Base-by-base conservation (phyloP, 1,140 invertebrate species). In the Mya arenaria region DNA sequence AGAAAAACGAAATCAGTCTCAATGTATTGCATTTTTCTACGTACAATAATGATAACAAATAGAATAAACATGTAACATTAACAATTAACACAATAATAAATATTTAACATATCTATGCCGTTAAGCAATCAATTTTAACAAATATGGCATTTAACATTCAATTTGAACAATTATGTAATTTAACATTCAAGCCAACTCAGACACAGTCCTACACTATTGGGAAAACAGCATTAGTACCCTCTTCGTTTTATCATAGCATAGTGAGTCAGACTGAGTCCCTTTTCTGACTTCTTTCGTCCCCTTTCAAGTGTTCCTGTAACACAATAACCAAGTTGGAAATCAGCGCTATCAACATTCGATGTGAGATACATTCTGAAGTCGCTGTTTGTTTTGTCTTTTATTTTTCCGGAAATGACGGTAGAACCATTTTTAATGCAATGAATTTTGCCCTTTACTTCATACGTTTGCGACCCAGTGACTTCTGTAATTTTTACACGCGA, bases 291-390 rank as follows among this genome's bases (percentile, higher is more conserved):
- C 55, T 86, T 87, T 44, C 88, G 95, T 65, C 96, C 96, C n/a
- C 96, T 94, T 90, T 97, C 96, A 84, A 97, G 92, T 8, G 96
- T 96, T 15, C 96, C 96, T 0, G 96, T 97, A 94, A 97, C 96
- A 87, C 96, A 96, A 93, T 97, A 97, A 39, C 96, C 96, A 95
- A 96, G 96, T 91, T 97, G 96, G 94, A 97, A 97, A 92, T 97
- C 96, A 44, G 96, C 95, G 87, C 95, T 95, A 56, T 95, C 95
- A 65, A 97, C 95, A 90, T 96, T 95, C 73, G 96, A 96, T 48
- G 96, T 96, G 88, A 97, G 94, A 91, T 95, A 95, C 92, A 97
- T 92, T 95, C 66, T 95, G 78, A 92, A 92, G 74, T 91, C 89
- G 4, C 89, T 85, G 94, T 92, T 79, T 95, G 95, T 19, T 93